Percentiles rank a stretch among this genome's conserved stretches.
phyloP scores from a whole-genome alignment of 2,797 vertebrate species.

The Gadopsis marmoratus region DNA sequence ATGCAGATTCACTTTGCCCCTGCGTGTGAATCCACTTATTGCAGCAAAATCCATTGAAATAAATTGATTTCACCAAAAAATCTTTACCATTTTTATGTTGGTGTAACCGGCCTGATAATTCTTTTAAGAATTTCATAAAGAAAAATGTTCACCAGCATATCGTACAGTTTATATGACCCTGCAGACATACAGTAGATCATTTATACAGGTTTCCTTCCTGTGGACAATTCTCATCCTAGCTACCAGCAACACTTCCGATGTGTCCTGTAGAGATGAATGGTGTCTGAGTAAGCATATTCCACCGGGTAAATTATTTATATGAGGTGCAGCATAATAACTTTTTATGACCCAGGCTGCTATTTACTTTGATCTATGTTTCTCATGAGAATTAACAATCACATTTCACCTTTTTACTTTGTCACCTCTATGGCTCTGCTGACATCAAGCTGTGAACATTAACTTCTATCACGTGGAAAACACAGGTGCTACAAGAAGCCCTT shows the following conservation, averaged over 20 bases:
- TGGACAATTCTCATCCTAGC: background rate
- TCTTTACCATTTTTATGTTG: background rate
- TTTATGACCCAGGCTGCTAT: conserved; percentile 29
- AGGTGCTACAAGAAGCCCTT: conserved; percentile 44
- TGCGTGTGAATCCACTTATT: background rate
- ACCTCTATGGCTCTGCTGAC: conserved; percentile 37
- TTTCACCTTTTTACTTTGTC: conserved; percentile 40
- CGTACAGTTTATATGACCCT: background rate
- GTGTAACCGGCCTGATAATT: background rate
- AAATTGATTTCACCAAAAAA: background rate
- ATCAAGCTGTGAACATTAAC: conserved; percentile 52
- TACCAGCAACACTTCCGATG: background rate
- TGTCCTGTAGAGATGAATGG: conserved; percentile 12
- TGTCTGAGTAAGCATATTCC: conserved; percentile 27
- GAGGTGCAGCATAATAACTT: conserved; percentile 25
- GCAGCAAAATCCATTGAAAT: background rate
- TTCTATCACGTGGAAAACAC: conserved; percentile 42
- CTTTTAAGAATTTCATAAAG: background rate
- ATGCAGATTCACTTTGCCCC: background rate
- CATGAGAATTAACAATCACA: conserved; percentile 28
- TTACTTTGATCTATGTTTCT: conserved; percentile 38
- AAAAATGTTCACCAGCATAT: background rate
- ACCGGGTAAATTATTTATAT: conserved; percentile 16
- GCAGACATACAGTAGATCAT: background rate
- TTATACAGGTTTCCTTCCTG: background rate